Conservation (phyloP, 2,113 vertebrate genomes). For the Archilochus colubris region DNA sequence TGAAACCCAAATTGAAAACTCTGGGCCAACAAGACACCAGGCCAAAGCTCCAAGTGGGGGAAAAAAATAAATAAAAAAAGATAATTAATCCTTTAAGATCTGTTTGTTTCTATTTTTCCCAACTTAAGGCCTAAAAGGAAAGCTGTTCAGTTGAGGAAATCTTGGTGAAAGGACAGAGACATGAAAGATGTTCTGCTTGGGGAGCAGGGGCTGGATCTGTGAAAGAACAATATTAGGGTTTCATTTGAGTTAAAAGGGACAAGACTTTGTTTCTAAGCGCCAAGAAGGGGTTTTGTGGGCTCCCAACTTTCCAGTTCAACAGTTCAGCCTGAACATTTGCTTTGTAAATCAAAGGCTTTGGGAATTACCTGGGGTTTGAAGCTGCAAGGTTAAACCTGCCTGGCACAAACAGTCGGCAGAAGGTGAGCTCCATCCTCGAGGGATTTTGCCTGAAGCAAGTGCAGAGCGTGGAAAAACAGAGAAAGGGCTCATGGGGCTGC, state of each 20-base stretch:
- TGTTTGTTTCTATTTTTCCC: neutral
- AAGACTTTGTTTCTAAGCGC: neutral
- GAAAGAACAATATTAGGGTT: neutral
- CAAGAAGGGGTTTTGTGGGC: neutral
- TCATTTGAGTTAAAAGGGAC: neutral
- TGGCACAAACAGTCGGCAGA: neutral
- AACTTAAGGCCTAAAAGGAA: neutral
- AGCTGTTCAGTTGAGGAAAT: neutral
- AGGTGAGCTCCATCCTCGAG: neutral
- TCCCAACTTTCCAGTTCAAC: neutral
- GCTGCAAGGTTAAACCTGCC: neutral
- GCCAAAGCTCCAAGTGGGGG: neutral
- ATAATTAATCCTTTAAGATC: neutral
- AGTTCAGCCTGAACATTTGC: neutral
- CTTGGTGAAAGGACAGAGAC: neutral
- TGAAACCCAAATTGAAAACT: neutral
- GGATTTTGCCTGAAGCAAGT: neutral
- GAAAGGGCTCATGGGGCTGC: neutral
- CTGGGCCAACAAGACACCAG: neutral
- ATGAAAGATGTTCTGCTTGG: neutral
- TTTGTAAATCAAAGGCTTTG: neutral
- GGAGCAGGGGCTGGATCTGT: neutral
- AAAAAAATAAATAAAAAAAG: neutral
- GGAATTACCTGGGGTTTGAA: neutral
- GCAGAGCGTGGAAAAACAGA: rapidly evolving